Evolutionary conservation across 2,113 vertebrate species (phyloP).

Genomic region (Ophiodon elongatus): DNA sequence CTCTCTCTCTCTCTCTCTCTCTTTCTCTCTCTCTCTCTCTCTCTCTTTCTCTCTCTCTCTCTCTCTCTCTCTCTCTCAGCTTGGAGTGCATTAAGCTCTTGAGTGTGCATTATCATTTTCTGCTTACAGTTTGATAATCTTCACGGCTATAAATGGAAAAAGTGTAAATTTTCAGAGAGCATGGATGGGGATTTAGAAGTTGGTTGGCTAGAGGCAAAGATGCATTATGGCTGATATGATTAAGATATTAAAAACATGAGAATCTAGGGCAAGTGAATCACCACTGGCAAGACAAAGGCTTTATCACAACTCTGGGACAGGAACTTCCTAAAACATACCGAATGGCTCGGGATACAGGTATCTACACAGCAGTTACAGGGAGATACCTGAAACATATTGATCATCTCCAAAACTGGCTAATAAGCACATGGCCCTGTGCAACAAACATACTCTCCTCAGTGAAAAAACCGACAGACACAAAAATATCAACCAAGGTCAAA

Average conservation of each 20-base stretch:
- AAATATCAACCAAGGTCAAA: not conserved
- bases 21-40: not conserved
- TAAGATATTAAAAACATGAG: conserved; percentile 60
- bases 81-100: conserved; percentile 41
- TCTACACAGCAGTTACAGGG: conserved; percentile 7
- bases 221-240: conserved; percentile 65
- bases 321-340: conserved; percentile 40
- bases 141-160: conserved; percentile 67
- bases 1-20: not conserved
- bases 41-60: not conserved
- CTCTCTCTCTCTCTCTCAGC: not conserved
- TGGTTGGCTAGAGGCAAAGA: conserved; percentile 50
- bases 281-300: conserved; percentile 55
- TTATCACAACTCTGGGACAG: conserved; percentile 54
- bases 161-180: conserved; percentile 55
- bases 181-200: conserved; percentile 58
- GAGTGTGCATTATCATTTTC: conserved; percentile 59
- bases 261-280: conserved; percentile 65
- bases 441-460: not conserved
- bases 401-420: no score
- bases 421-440: not conserved
- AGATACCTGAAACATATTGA: not conserved
- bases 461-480: not conserved
- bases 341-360: conserved; percentile 6
- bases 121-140: conserved; percentile 65